Base-by-base conservation (phyloP, 2,888 invertebrate species). In the Lissonota sp. region DNA sequence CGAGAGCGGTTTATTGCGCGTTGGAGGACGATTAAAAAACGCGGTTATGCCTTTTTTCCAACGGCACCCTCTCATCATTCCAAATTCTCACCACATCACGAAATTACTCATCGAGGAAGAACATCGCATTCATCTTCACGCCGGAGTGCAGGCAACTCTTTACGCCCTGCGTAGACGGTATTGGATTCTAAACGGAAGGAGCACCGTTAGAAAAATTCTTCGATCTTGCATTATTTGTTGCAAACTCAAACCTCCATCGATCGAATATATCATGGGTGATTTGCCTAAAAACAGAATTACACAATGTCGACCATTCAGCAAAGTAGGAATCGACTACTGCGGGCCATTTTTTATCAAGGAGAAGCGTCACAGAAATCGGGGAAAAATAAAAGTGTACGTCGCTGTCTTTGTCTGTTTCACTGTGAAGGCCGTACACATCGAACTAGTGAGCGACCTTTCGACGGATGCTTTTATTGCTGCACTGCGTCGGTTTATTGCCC, bases 341-440 rank as follows among this genome's bases (percentile, higher is more conserved):
- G 81, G 82, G 0, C 84, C 85, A 0, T 83, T 85, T 42, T 78
- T 58, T 6, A 78, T 82, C 6, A 84, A 84, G 42, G 83, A 84
- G 51, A 69, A 64, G 40, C 49, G 53, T 6, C 62, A 67, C 42
- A 80, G 82, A 5, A 84, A 85, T 69, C 64, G 79, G 12, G 57
- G 37, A 4, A 64, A 57, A 62, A 42, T 85, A 1, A 84, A 81
- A 51, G 71, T 74, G 0, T 85, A 82, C 53, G 82, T 82, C 0
- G 69, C 73, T 1, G 53, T 84, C n/a, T 85, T 83, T 12, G 67
- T 84, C 8, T 85, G 83, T 37, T 8, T 85, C 0, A 53, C 72
- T 0, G 57, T 63, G 1, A 84, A 82, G 62, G 85, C 82, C 0
- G 77, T 82, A 2, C 79, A 85, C 39, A 12, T 85, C 0, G 83